Conservation (phyloP, 2,888 invertebrate genomes). For the Plutella xylostella region DNA sequence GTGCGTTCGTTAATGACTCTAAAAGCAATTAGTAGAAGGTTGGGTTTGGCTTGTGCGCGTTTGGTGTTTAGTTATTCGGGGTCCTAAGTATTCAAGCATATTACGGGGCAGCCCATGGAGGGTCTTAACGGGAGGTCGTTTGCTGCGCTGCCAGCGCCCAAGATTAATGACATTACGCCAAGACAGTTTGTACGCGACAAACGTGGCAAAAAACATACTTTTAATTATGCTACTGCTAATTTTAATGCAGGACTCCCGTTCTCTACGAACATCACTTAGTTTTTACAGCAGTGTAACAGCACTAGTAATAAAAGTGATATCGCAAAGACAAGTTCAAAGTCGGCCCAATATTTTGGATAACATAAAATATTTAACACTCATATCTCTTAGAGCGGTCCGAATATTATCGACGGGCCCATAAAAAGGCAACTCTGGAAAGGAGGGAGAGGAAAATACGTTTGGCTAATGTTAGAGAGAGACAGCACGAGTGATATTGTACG, state of each 20-base stretch:
- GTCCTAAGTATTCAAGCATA: slow-evolving; percentile 46
- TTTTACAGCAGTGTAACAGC: no score
- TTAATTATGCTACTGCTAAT: no score
- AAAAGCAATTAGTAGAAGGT: slow-evolving; percentile 57
- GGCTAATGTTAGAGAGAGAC: slow-evolving; percentile 31
- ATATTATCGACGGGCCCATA: slow-evolving; percentile 65
- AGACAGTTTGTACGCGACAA: slow-evolving; percentile 57
- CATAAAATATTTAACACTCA: slow-evolving; percentile 66
- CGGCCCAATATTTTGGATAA: slow-evolving; percentile 47
- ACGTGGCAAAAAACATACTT: slow-evolving; percentile 51
- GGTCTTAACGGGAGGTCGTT: slow-evolving; percentile 66
- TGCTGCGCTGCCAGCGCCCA: slow-evolving; percentile 61
- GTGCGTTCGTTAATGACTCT: slow-evolving; percentile 51
- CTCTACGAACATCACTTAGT: no score
- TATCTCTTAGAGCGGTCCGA: slow-evolving; percentile 54
- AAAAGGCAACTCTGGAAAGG: slow-evolving; percentile 39
- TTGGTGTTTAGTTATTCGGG: slow-evolving; percentile 47
- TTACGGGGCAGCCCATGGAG: slow-evolving; percentile 57
- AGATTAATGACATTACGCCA: slow-evolving; percentile 64
- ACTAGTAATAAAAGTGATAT: no score
- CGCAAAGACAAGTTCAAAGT: slow-evolving; percentile 24
- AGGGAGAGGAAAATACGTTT: background rate
- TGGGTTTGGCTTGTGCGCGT: slow-evolving; percentile 45
- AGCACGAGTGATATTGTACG: slow-evolving; percentile 47
- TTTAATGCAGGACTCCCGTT: no score